Base-by-base conservation (phyloP, 2,797 vertebrate species). In the Aeoliscus strigatus region DNA sequence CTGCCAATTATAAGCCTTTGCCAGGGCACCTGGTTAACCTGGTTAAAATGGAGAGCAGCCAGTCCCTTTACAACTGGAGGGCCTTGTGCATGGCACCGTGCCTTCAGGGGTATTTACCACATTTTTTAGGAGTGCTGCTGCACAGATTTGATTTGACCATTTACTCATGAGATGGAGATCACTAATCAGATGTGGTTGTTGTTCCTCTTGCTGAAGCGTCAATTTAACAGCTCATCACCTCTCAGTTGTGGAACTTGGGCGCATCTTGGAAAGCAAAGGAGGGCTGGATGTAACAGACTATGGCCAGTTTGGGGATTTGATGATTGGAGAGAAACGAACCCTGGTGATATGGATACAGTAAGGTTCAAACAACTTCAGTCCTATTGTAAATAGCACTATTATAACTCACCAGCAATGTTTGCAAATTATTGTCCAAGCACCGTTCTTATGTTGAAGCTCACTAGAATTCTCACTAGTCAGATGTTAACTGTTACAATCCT, bases 11-110 rank as follows among this genome's bases (percentile, higher is more conserved):
- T 34, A 56, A 47, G 15, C 96, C 95, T 1, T 25, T 17, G 1
- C 74, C 40, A 8, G 71, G 87, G 2, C 89, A 97, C 27, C 4
- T 90, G 15, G 94, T 99, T 66, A 94, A 87, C 27, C 32, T 91
- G 0, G 83, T 99, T 31, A 90, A 93, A 61, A 87, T 97, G 72
- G 96, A 99, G 73, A 97, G 93, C 83, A 92, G 51, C 69, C 94
- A 95, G 75, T 96, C 94, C 0, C 83, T 91, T 33, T 96, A 91
- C 33, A 29, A 75, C 44, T 98, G 96, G 96, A 87, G 96, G 79
- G 94, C 96, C 1, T 77, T 99, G 27, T 96, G 93, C 60, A 86
- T 99, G 72, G 88, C 88, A 2, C 94, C 93, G 0, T 79, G 78
- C 45, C 48, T 27, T 24, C 62, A 81, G 34, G 60, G 88, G 93